Evolutionary conservation across 2,113 vertebrate species (phyloP).

Genomic region (Mesocricetus auratus): DNA sequence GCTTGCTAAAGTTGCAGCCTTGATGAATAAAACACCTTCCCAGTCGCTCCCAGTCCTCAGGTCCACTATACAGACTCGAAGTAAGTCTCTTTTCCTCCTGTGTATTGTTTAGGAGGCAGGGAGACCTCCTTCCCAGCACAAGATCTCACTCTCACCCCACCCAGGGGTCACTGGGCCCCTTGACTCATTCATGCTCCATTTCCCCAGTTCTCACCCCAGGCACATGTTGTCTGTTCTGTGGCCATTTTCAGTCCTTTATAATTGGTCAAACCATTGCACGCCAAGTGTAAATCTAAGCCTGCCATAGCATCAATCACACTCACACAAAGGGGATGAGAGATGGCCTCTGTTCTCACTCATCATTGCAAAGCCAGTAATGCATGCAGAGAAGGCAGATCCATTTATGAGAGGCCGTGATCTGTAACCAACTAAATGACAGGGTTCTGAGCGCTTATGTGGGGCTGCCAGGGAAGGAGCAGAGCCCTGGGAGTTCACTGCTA

Average conservation of each 20-base stretch:
- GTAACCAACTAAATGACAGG: constrained; percentile 83
- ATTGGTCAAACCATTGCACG: neutral
- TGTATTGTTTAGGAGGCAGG: neutral
- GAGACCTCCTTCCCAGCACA: neutral
- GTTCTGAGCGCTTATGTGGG: constrained; percentile 65
- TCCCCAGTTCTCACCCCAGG: neutral
- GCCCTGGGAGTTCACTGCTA: neutral
- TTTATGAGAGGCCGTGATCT: constrained; percentile 80
- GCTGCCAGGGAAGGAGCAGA: neutral
- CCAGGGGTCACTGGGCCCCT: neutral
- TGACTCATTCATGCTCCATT: neutral
- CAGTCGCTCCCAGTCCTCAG: neutral
- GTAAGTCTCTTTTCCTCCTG: neutral
- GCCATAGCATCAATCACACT: constrained; percentile 53
- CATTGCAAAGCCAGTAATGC: constrained; percentile 70
- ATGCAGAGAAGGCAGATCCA: constrained; percentile 68
- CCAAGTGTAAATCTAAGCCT: constrained; percentile 46
- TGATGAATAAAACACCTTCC: neutral
- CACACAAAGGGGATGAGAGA: constrained; percentile 56
- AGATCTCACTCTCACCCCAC: neutral
- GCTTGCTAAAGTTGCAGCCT: neutral
- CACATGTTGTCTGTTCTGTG: neutral
- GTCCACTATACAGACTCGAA: neutral
- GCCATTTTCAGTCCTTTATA: constrained; percentile 52
- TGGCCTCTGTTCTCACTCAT: constrained; percentile 68